Evolutionary conservation across 2,888 invertebrate genomes (phyloP).

Genomic region (Drosophila hamatofila): DNA sequence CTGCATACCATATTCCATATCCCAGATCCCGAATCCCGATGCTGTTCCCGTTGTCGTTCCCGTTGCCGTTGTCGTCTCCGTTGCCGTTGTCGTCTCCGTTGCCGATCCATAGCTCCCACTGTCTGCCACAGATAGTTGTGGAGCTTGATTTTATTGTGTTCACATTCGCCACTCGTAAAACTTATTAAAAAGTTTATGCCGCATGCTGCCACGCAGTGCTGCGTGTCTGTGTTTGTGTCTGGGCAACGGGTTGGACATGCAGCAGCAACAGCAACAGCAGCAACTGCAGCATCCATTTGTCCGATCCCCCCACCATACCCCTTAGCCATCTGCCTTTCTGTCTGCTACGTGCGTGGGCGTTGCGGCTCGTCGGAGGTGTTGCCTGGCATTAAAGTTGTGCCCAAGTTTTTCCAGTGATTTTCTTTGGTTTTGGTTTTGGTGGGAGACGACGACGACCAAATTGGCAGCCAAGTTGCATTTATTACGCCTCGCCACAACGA

Average conservation of each 20-base stretch:
- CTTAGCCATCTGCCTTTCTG: background rate
- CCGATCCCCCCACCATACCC: background rate
- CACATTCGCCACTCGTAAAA: slow-evolving; percentile 81
- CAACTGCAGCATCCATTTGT: slow-evolving; percentile 29
- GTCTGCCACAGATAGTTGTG: slow-evolving; percentile 55
- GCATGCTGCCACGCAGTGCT: slow-evolving; percentile 56
- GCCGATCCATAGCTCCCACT: slow-evolving; percentile 25
- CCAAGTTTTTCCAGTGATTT: slow-evolving; percentile 62
- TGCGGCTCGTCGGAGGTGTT: slow-evolving; percentile 38
- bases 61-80: background rate
- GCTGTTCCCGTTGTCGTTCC: background rate
- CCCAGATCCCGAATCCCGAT: slow-evolving; percentile 17
- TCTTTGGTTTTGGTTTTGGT: slow-evolving; percentile 33
- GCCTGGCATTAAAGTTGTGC: slow-evolving; percentile 47
- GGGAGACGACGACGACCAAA: slow-evolving; percentile 46
- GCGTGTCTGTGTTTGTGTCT: slow-evolving; percentile 40
- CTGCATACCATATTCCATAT: slow-evolving; percentile 7
- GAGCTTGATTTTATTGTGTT: slow-evolving; percentile 77
- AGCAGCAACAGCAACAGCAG: slow-evolving; percentile 13
- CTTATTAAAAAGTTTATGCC: slow-evolving; percentile 80
- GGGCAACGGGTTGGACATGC: slow-evolving; percentile 39
- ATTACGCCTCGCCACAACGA: slow-evolving; percentile 53
- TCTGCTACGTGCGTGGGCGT: slow-evolving; percentile 60
- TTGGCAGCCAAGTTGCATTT: slow-evolving; percentile 59
- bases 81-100: background rate